Conservation (phyloP, 1,140 invertebrate genomes). For the Stegodyphus dumicola region DNA sequence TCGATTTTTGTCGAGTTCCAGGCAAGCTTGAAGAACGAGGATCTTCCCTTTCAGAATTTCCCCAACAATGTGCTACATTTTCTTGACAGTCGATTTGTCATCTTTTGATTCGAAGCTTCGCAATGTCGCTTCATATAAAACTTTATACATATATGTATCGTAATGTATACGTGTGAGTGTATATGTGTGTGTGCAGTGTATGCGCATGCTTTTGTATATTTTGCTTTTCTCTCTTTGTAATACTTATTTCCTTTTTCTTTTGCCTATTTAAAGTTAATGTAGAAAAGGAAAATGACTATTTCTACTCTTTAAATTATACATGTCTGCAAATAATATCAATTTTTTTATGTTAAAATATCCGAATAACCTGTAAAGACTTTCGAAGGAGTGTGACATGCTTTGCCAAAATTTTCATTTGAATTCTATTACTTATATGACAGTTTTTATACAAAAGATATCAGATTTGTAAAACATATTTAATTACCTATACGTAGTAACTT, state of each 20-base stretch:
- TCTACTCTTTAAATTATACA: too few species aligned
- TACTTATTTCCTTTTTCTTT: constrained; percentile 4
- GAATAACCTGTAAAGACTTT: too few species aligned
- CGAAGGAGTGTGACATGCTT: too few species aligned
- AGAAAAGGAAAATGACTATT: too few species aligned
- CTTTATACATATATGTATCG: constrained; percentile 14
- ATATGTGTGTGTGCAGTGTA: neutral
- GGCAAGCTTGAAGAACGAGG: constrained; percentile 2
- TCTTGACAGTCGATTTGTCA: constrained; percentile 44
- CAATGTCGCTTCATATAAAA: neutral
- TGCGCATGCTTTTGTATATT: neutral
- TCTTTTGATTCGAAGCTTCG: constrained; percentile 25
- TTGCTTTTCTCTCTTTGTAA: neutral
- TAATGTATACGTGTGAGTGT: neutral
- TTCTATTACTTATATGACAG: too few species aligned
- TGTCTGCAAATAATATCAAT: too few species aligned
- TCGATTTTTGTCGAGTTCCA: constrained; percentile 8
- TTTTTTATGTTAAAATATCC: too few species aligned
- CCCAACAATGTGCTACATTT: constrained; percentile 29
- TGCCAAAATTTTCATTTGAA: too few species aligned
- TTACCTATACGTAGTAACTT: too few species aligned
- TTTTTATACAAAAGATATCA: too few species aligned
- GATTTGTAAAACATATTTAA: too few species aligned
- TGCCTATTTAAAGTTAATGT: too few species aligned
- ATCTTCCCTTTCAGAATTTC: constrained; percentile 7